phyloP scores from a whole-genome alignment of 2,113 vertebrate genomes.

The Heliornis fulica region DNA sequence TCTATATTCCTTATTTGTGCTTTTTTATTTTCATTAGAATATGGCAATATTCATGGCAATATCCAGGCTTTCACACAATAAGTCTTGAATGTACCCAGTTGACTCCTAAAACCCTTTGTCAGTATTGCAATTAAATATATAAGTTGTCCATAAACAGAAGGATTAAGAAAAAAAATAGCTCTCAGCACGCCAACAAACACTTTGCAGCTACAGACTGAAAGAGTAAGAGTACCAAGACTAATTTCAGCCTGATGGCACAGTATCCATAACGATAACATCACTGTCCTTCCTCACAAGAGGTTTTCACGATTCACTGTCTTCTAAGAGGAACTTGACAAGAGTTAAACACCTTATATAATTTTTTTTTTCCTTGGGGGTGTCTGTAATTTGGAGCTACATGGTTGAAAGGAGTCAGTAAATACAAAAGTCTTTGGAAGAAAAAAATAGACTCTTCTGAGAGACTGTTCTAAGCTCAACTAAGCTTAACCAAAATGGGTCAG shows the following conservation, averaged over 20 bases:
- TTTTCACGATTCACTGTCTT: slow-evolving; percentile 17
- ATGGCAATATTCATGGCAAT: slow-evolving; percentile 79
- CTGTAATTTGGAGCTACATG: neutral
- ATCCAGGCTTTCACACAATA: slow-evolving; percentile 76
- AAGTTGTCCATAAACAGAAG: slow-evolving; percentile 13
- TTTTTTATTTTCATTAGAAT: slow-evolving; percentile 74
- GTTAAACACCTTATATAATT: slow-evolving; percentile 17
- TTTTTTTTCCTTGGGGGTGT: neutral
- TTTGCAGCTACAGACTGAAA: slow-evolving; percentile 15
- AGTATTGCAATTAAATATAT: slow-evolving; percentile 44
- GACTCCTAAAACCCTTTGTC: slow-evolving; percentile 15
- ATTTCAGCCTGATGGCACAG: slow-evolving; percentile 19
- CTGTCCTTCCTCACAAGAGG: slow-evolving; percentile 4
- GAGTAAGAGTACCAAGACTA: slow-evolving; percentile 11
- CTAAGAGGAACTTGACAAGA: slow-evolving; percentile 40
- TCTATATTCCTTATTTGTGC: slow-evolving; percentile 74
- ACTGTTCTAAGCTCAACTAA: neutral
- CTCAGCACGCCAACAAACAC: neutral
- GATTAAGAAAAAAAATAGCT: slow-evolving; percentile 6
- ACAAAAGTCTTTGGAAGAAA: slow-evolving; percentile 19
- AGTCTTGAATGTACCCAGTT: slow-evolving; percentile 22
- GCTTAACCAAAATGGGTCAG: neutral
- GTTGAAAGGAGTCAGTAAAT: slow-evolving; percentile 48
- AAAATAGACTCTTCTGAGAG: slow-evolving; percentile 14
- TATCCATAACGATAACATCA: neutral